Base-by-base conservation (phyloP, 2,113 vertebrate genomes). In the Seriola quinqueradiata region DNA sequence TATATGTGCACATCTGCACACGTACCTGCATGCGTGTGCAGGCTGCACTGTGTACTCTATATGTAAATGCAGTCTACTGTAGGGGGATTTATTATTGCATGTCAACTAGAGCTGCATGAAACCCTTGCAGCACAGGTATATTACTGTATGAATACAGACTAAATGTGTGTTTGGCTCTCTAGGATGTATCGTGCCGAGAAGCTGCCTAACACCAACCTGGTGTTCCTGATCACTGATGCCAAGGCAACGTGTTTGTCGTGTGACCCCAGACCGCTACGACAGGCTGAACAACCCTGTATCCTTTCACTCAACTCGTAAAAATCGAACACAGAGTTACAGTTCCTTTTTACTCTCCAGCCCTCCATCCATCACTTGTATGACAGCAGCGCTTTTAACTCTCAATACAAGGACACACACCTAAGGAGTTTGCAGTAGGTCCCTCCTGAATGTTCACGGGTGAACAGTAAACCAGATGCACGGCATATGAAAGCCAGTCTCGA, bases 211-310 rank as follows among this genome's bases (percentile, higher is more conserved):
- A 99, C 98, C 81, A 99, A 99, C 90, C 90, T 99, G 87, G 96
- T 99, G 82, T 99, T 99, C 94, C 96, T 99, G 87, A 97, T 99
- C 90, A 97, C 97, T 40, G 98, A 99, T 87, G 98, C 97, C 88
- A 97, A 96, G 88, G 95, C 93, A 10, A 97, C 97, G 9, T 99
- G 98, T 89, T 95, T 96, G 60, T 96, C 96, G 2, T 99, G 98
- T 85, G 98, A 99, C 91, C 94, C 97, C 19, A 96, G 96, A 59
- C 96, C 97, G 0, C 94, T 99, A 69, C 96, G 96, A 90, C 98
- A 99, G 90, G 98, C 98, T 0, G 98, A 99, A 79, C 98, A 99
- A 93, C 97, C 97, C 52, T 99, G 97, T 99, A 99, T 99, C 98
- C 97, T 99, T 92, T 85, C 95, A 92, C 78, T 81, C 36, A 32